Conservation (phyloP, 35 echinoderm and acorn worm species). For the Lytechinus pictus region DNA sequence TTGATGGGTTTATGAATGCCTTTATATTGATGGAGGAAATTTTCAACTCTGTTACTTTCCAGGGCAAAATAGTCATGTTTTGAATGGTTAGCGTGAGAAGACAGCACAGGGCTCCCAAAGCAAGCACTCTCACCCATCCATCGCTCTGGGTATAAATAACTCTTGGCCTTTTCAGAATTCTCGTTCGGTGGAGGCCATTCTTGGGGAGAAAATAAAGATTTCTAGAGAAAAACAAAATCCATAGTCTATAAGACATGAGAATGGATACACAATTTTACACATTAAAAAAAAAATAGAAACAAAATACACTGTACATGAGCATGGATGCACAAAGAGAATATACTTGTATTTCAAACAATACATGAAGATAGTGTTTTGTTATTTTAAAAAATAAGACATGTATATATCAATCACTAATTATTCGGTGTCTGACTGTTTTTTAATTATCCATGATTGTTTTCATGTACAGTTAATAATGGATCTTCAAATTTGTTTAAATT, state of each 20-base stretch:
- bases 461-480: no score
- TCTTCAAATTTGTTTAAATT: no score
- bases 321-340: no score
- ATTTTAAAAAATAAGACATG: no score
- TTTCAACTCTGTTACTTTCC: not conserved
- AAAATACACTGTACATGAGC: no score
- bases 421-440: no score
- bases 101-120: not conserved
- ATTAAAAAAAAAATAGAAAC: not conserved
- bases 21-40: not conserved
- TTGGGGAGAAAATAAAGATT: not conserved
- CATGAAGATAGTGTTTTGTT: no score
- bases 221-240: not conserved
- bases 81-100: not conserved
- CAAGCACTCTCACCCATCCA: not conserved
- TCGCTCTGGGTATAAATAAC: not conserved
- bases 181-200: not conserved
- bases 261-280: not conserved
- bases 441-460: no score
- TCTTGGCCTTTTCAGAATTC: conserved; percentile 4
- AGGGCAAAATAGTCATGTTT: not conserved
- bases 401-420: no score
- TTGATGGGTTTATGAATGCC: no score
- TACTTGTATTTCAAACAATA: no score
- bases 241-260: not conserved